Evolutionary conservation across 2,888 invertebrate species (phyloP).

Genomic region (Protodeltote pygarga): DNA sequence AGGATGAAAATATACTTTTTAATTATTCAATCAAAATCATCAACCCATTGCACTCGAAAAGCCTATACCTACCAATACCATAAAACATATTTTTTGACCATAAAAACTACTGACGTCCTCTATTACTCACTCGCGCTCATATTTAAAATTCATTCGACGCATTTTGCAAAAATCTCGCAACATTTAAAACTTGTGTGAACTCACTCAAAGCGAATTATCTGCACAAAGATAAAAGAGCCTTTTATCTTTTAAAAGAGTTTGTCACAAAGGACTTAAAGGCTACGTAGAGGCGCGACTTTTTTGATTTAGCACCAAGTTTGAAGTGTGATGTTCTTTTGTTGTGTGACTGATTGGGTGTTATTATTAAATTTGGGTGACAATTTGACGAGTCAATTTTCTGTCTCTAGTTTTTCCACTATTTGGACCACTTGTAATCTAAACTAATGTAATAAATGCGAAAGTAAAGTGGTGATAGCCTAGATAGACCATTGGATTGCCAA

Average conservation of each 20-base stretch:
- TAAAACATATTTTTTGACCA: no score
- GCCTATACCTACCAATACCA: no score
- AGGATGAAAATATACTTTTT: no score
- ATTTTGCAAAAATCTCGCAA: constrained; percentile 32
- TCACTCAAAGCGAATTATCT: constrained; percentile 46
- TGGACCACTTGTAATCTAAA: no score
- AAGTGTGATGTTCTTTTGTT: neutral
- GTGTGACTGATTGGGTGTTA: constrained; percentile 1
- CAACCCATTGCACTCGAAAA: no score
- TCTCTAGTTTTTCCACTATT: constrained; percentile 3
- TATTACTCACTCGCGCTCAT: no score
- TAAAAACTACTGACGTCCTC: no score
- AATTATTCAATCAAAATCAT: no score
- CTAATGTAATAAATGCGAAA: no score
- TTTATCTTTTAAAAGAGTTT: constrained; percentile 42
- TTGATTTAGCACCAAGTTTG: constrained; percentile 10
- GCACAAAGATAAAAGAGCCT: constrained; percentile 37
- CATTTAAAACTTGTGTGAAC: constrained; percentile 34
- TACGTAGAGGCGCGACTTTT: constrained; percentile 13
- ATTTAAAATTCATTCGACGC: constrained; percentile 14
- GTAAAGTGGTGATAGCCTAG: no score
- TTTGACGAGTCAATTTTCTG: constrained; percentile 1
- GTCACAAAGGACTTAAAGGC: constrained; percentile 30
- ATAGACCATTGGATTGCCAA: no score
- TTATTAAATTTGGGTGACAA: neutral